Percentiles rank a stretch among this genome's conserved stretches.
phyloP scores from a whole-genome alignment of 2,113 vertebrate genomes.

The Silurus meridionalis region DNA sequence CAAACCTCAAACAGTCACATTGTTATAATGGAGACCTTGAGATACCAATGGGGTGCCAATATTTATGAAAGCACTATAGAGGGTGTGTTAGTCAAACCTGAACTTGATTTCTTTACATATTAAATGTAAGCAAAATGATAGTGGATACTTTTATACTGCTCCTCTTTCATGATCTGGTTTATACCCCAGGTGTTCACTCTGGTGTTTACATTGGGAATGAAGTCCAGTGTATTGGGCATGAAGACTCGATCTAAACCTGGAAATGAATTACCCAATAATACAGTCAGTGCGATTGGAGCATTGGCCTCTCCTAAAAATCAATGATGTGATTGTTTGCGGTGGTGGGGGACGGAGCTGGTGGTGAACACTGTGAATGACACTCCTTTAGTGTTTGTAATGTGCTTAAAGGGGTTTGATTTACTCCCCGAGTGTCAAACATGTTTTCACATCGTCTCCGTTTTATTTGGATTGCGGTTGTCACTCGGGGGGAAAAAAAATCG shows the following conservation, averaged over 20 bases:
- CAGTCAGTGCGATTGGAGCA: background rate
- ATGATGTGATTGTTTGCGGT: background rate
- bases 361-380: constrained; percentile 11
- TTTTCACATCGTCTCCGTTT: constrained; percentile 1
- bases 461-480: constrained; percentile 10
- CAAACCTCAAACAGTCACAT: background rate
- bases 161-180: background rate
- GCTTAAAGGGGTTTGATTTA: constrained; percentile 21
- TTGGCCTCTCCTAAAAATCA: background rate
- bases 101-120: background rate
- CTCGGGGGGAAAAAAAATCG: background rate
- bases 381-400: constrained; percentile 8
- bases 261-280: background rate
- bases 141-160: too few relatives aligned
- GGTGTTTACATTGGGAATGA: background rate
- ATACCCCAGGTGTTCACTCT: background rate
- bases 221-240: background rate
- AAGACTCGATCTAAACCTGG: background rate
- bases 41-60: background rate
- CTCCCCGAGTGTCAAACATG: background rate
- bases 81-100: background rate
- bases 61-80: background rate
- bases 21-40: background rate
- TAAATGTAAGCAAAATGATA: too few relatives aligned
- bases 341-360: background rate